Percentiles rank a stretch among this genome's conserved stretches.
These are phyloP conservation scores for Ptiloglossa arizonensis DNA, from an alignment of 1,140 invertebrate genomes.

Conservation along the genomic window DNA sequence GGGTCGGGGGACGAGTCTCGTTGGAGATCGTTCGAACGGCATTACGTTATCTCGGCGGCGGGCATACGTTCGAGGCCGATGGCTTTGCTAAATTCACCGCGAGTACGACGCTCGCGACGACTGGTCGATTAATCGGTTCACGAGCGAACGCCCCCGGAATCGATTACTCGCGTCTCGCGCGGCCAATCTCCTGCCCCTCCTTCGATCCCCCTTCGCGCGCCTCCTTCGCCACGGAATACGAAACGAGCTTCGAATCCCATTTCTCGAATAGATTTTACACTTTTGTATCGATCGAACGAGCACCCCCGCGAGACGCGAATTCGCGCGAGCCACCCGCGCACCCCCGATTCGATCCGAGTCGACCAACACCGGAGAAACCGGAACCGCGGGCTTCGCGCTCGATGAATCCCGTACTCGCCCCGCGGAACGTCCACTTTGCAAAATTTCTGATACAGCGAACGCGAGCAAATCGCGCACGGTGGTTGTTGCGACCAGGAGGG, in stretches of 20 bases:
- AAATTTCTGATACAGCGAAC: too few species aligned
- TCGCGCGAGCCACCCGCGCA: too few species aligned
- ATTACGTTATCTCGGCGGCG: conserved; percentile 42
- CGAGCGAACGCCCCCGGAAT: conserved; percentile 29
- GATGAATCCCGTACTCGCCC: too few species aligned
- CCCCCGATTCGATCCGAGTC: too few species aligned
- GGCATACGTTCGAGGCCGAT: conserved; percentile 15
- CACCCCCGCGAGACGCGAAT: too few species aligned
- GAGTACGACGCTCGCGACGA: conserved; percentile 11
- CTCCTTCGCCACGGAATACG: background rate
- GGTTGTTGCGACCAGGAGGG: too few species aligned
- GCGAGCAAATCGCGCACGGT: too few species aligned
- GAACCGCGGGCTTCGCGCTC: too few species aligned
- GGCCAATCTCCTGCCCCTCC: background rate
- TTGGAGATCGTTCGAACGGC: conserved; percentile 38
- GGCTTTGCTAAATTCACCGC: conserved; percentile 33
- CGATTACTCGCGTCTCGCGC: conserved; percentile 17
- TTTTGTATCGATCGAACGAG: too few species aligned
- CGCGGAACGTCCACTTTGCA: too few species aligned
- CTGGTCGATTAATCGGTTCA: conserved; percentile 47
- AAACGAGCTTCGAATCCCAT: background rate
- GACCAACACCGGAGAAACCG: too few species aligned
- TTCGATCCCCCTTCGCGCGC: background rate
- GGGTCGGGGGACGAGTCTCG: conserved; percentile 20
- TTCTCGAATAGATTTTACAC: background rate